A percentile compares a stretch with the other conserved stretches of the same genome.
phyloP scores from a whole-genome alignment of 2,113 vertebrate genomes.

The Narcine bancroftii region DNA sequence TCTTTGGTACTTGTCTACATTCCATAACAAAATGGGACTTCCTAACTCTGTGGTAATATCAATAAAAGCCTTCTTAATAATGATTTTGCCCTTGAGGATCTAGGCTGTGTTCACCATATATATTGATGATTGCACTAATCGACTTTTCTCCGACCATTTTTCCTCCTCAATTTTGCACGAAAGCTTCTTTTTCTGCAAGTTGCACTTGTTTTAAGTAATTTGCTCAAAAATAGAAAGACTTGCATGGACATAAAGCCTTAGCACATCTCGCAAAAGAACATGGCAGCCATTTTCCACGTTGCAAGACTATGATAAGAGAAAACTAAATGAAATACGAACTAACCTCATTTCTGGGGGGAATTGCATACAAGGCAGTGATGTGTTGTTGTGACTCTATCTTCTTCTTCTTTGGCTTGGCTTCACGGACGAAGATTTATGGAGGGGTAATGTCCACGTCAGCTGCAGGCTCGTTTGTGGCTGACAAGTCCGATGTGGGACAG shows the following conservation, averaged over 20 bases:
- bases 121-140: slow-evolving; percentile 3
- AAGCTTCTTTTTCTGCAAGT: not conserved
- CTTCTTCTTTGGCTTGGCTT: no score
- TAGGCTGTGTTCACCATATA: not conserved
- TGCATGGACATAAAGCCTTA: not conserved
- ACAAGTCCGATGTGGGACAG: no score
- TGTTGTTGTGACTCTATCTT: no score
- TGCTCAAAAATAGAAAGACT: not conserved
- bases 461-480: no score
- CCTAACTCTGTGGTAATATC: not conserved
- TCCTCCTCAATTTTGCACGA: not conserved
- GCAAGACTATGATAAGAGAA: not conserved
- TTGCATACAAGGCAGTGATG: no score
- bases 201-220: not conserved
- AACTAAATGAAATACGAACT: not conserved
- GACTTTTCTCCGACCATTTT: not conserved
- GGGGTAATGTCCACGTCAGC: no score
- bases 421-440: no score
- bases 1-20: not conserved
- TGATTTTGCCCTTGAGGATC: not conserved
- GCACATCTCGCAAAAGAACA: not conserved
- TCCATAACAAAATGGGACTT: not conserved
- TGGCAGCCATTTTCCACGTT: not conserved
- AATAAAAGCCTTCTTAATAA: not conserved
- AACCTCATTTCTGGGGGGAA: no score